Conservation (phyloP, 2,113 vertebrate species). For the Cisticola juncidis region DNA sequence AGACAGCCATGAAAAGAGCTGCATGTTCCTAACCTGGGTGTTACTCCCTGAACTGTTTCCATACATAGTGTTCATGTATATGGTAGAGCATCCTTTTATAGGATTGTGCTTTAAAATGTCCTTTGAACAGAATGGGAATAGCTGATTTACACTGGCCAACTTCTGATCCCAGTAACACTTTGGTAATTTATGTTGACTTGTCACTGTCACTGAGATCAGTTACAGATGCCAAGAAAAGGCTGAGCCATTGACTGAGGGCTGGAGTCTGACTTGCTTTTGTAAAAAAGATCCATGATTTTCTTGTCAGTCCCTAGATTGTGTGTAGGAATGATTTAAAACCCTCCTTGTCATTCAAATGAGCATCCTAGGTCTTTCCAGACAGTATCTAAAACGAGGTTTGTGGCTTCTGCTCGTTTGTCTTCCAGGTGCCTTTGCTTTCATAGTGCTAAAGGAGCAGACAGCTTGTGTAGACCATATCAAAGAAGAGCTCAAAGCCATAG, state of each 20-base stretch:
- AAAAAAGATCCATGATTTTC: background rate
- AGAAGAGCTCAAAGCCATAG: constrained; percentile 78
- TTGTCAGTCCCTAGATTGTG: background rate
- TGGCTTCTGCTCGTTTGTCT: background rate
- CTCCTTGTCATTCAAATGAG: background rate
- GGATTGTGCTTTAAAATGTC: background rate
- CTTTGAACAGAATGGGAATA: background rate
- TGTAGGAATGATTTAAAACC: background rate
- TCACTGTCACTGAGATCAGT: background rate
- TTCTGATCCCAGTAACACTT: background rate
- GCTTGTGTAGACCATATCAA: constrained; percentile 52
- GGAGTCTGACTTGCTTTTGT: background rate
- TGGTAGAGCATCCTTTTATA: background rate
- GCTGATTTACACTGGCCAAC: background rate
- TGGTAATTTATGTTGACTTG: background rate
- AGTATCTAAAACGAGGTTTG: background rate
- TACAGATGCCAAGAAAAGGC: background rate
- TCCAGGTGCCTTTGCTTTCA: constrained; percentile 88
- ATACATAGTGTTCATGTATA: background rate
- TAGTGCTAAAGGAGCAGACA: constrained; percentile 82
- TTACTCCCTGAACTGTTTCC: background rate
- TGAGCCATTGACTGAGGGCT: background rate
- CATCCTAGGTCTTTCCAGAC: background rate
- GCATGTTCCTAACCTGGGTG: background rate
- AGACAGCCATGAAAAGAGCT: background rate